Percentiles rank a stretch among this genome's conserved stretches.
These are phyloP conservation scores for Bergia puertoricense DNA, from an alignment of 92 coral and sea anemone species.

Conservation along the genomic window DNA sequence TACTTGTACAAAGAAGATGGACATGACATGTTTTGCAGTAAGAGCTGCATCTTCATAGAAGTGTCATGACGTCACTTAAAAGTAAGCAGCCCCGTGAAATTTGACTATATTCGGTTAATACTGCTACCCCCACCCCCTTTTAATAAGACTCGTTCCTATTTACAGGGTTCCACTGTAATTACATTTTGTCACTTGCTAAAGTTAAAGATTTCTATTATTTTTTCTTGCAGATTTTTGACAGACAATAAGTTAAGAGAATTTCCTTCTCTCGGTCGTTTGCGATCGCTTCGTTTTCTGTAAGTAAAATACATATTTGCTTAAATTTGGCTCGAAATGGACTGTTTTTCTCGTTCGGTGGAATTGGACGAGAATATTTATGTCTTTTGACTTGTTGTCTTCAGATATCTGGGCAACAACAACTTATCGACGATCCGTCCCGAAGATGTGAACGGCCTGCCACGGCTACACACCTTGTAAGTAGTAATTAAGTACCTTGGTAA, in stretches of 20 bases:
- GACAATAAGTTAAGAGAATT: not conserved
- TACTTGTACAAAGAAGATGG: no score
- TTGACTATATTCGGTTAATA: no score
- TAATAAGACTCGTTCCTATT: no score
- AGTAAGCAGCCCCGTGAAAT: no score
- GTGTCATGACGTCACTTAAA: no score
- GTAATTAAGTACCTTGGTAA: not conserved
- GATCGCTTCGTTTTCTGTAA: constrained; percentile 1
- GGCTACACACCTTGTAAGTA: not conserved
- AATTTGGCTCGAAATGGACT: not conserved
- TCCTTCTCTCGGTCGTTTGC: not conserved
- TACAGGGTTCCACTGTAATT: no score
- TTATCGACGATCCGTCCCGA: not conserved
- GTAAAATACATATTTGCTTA: not conserved
- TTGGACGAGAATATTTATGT: not conserved
- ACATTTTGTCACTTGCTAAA: not conserved
- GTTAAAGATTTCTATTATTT: not conserved
- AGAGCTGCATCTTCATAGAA: no score
- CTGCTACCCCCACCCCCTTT: no score
- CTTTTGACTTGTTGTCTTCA: not conserved
- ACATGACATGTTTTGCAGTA: no score
- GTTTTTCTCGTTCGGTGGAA: no score
- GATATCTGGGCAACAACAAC: not conserved
- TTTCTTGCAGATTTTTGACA: not conserved
- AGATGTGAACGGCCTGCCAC: not conserved